phyloP scores from a whole-genome alignment of 2,797 vertebrate genomes.

The Buphagus erythrorhynchus region DNA sequence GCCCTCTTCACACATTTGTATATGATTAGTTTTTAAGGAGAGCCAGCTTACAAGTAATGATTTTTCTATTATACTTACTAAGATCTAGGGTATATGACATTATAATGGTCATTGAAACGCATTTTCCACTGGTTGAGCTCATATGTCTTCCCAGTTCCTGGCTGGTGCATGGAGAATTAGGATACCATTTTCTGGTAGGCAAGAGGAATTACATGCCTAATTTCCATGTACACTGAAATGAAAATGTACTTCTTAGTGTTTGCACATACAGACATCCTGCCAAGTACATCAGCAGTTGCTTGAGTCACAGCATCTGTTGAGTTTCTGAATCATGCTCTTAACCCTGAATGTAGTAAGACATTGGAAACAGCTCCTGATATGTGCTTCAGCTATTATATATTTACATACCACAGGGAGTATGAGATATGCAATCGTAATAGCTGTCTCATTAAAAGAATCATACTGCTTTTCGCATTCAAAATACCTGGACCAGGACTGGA shows the following conservation, averaged over 20 bases:
- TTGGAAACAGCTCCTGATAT: neutral
- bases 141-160: neutral
- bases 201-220: neutral
- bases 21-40: neutral
- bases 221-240: neutral
- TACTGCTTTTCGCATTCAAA: neutral
- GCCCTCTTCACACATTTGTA: neutral
- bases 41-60: neutral
- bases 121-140: neutral
- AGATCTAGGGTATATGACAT: neutral
- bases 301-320: slow-evolving; percentile 66
- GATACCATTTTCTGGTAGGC: neutral
- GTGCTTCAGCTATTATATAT: neutral
- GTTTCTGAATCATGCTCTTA: slow-evolving; percentile 57
- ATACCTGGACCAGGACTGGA: neutral
- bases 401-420: neutral
- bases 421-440: neutral
- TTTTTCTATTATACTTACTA: neutral
- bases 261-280: slow-evolving; percentile 39
- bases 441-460: neutral
- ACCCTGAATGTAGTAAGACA: slow-evolving; percentile 19
- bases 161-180: neutral
- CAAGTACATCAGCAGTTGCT: slow-evolving; percentile 56
- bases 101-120: neutral
- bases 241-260: slow-evolving; percentile 51